A percentile compares a stretch with the other conserved stretches of the same genome.
Conservation (phyloP, 2,888 invertebrate species). For the Syrphus vitripennis region DNA sequence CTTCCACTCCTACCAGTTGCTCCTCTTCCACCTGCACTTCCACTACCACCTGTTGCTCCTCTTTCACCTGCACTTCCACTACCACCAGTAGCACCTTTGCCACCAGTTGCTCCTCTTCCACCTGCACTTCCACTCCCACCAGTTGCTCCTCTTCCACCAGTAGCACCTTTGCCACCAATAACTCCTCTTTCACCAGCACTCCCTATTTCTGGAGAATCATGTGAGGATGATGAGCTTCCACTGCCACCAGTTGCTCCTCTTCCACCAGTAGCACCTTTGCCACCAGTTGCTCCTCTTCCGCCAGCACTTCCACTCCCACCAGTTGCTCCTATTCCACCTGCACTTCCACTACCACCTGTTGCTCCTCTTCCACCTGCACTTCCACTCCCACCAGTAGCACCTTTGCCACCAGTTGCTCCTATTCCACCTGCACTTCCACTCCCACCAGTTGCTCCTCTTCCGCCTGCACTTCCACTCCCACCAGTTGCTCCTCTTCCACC, state of each 20-base stretch:
- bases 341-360: not conserved
- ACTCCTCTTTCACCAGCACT: too few relatives aligned
- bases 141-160: too few relatives aligned
- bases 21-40: too few relatives aligned
- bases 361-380: not conserved
- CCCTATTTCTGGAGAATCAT: too few relatives aligned
- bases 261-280: not conserved
- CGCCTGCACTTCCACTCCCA: not conserved
- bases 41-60: too few relatives aligned
- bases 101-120: too few relatives aligned
- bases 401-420: not conserved
- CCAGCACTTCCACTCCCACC: not conserved
- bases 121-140: too few relatives aligned
- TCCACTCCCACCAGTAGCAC: not conserved
- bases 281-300: not conserved
- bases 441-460: not conserved
- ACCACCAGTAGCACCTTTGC: too few relatives aligned
- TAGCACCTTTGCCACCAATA: too few relatives aligned
- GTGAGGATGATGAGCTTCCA: too few relatives aligned
- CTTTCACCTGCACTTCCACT: too few relatives aligned
- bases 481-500: not conserved
- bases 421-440: not conserved
- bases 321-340: not conserved
- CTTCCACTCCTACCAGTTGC: too few relatives aligned
- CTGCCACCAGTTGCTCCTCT: not conserved